Percentiles rank a stretch among this genome's conserved stretches.
Evolutionary conservation across 2,797 vertebrate species (phyloP).

Genomic region (Ctenosaura bakeri): DNA sequence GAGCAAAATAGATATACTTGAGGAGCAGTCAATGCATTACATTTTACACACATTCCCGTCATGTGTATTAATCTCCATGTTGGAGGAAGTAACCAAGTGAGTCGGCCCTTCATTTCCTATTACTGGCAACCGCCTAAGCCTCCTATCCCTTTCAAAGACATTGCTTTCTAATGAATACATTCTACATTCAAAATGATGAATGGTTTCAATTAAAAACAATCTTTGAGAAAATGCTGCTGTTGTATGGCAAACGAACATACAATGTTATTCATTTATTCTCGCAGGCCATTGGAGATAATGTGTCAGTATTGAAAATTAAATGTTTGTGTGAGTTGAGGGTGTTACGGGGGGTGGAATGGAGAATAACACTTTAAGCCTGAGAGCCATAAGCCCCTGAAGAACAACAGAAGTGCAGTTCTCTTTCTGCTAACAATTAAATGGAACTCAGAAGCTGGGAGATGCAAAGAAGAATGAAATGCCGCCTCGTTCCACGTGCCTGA

Average conservation of each 20-base stretch:
- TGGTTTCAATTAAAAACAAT: slow-evolving; percentile 72
- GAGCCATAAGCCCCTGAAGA: neutral
- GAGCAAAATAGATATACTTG: slow-evolving; percentile 25
- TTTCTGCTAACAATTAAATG: neutral
- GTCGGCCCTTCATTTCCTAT: slow-evolving; percentile 45
- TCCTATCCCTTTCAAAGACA: slow-evolving; percentile 49
- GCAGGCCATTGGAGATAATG: slow-evolving; percentile 59
- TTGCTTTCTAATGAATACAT: slow-evolving; percentile 70
- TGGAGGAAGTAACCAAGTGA: slow-evolving; percentile 52
- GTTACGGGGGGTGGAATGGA: slow-evolving; percentile 8
- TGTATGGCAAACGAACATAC: slow-evolving; percentile 24
- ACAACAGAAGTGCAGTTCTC: neutral
- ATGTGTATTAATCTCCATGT: slow-evolving; percentile 49
- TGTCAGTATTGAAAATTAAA: slow-evolving; percentile 71
- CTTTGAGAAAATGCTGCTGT: slow-evolving; percentile 55
- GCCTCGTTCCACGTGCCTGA: neutral
- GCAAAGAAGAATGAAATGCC: slow-evolving; percentile 8
- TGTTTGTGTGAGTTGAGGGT: slow-evolving; percentile 56
- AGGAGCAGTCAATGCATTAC: neutral
- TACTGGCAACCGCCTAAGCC: slow-evolving; percentile 61
- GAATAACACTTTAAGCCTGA: slow-evolving; percentile 25
- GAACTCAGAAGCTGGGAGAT: fast-evolving
- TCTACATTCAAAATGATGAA: slow-evolving; percentile 72
- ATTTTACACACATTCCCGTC: slow-evolving; percentile 16
- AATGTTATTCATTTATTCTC: slow-evolving; percentile 65